These are phyloP conservation scores for Maconellicoccus hirsutus DNA, from an alignment of 1,140 invertebrate species.

Conservation along the genomic window DNA sequence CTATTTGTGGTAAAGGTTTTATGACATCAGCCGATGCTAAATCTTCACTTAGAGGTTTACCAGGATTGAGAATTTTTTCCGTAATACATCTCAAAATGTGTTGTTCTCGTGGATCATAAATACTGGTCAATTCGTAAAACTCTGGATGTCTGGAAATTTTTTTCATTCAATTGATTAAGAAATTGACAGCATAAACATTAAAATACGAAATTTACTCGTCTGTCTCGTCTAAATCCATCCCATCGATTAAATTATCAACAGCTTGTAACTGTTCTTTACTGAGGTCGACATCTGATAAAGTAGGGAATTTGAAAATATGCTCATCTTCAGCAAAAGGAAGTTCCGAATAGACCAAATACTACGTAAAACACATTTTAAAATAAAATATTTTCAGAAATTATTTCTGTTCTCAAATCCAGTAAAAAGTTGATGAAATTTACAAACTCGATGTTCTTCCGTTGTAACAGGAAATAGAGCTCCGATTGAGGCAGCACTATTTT, in stretches of 20 bases:
- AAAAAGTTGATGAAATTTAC: too few species aligned
- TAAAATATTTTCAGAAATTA: neutral
- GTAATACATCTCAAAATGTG: neutral
- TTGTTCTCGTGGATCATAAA: neutral
- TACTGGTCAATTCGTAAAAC: neutral
- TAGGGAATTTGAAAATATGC: neutral
- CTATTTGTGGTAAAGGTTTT: neutral
- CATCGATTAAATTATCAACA: constrained; percentile 2
- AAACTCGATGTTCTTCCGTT: neutral
- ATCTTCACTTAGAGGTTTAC: neutral
- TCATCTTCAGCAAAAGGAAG: constrained; percentile 11
- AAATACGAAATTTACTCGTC: neutral
- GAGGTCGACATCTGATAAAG: neutral
- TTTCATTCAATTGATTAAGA: too few species aligned
- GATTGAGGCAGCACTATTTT: neutral
- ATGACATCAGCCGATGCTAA: neutral
- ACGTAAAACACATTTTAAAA: neutral
- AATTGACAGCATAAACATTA: neutral
- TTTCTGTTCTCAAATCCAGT: too few species aligned
- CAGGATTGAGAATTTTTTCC: neutral
- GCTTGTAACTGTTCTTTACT: neutral
- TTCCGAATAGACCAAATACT: constrained; percentile 1
- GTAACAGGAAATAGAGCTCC: neutral
- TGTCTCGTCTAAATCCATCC: neutral
- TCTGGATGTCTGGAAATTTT: neutral